phyloP scores from a whole-genome alignment of 2,797 vertebrate species.

The Antrozous pallidus region DNA sequence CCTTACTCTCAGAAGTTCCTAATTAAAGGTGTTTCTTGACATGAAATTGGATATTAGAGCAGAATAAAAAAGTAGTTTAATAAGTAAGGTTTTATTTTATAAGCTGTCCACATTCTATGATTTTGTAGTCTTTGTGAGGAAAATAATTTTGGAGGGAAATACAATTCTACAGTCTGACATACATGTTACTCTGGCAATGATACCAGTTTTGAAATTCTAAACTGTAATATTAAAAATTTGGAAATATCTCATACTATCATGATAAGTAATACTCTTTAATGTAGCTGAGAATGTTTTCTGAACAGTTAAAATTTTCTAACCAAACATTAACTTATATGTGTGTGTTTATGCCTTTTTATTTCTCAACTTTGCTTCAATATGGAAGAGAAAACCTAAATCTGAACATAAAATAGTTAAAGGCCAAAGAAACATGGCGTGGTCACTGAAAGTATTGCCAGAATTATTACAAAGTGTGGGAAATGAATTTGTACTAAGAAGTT shows the following conservation, averaged over 20 bases:
- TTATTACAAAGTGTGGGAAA: neutral
- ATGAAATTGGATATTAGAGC: neutral
- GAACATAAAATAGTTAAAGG: neutral
- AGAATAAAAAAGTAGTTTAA: slow-evolving; percentile 26
- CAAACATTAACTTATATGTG: neutral
- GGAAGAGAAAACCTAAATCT: neutral
- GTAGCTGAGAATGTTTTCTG: neutral
- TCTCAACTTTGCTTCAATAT: neutral
- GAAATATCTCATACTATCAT: neutral
- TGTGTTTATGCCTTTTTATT: slow-evolving; percentile 2
- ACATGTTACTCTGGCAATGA: neutral
- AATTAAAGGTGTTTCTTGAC: neutral
- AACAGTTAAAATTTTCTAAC: slow-evolving; percentile 37
- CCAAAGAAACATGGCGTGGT: neutral
- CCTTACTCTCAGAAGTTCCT: slow-evolving; percentile 19
- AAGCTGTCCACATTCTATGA: neutral
- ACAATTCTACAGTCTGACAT: neutral
- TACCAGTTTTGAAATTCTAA: slow-evolving; percentile 9
- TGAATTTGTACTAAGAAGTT: neutral
- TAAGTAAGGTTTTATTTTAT: slow-evolving; percentile 12
- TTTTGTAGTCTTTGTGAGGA: slow-evolving; percentile 24
- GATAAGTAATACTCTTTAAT: neutral
- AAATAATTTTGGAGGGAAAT: neutral
- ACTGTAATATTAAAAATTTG: slow-evolving; percentile 5
- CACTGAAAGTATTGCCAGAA: neutral